These are phyloP conservation scores for Drosophila rubida DNA, from an alignment of 2,888 invertebrate genomes.

Conservation along the genomic window DNA sequence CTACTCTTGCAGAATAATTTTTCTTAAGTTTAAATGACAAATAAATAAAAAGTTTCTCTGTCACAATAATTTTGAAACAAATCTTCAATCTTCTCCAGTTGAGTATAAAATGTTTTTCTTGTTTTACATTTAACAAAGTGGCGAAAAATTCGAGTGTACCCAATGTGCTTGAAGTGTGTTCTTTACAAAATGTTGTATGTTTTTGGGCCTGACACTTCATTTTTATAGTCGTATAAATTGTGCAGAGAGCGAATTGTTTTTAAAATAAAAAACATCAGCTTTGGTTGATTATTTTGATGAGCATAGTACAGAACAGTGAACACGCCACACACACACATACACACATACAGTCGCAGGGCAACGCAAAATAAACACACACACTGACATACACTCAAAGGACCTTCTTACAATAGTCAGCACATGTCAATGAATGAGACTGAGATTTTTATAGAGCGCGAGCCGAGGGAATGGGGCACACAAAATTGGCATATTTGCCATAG, in stretches of 20 bases:
- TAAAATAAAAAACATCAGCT: constrained; percentile 60
- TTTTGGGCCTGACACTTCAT: constrained; percentile 59
- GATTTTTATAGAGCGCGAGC: constrained; percentile 45
- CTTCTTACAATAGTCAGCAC: constrained; percentile 57
- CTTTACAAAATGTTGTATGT: constrained; percentile 40
- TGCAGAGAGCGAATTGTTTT: constrained; percentile 58
- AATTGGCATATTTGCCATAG: constrained; percentile 76
- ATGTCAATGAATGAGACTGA: constrained; percentile 69
- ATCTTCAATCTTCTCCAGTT: no score
- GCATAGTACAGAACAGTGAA: constrained; percentile 65
- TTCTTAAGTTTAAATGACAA: background rate
- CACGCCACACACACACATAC: constrained; percentile 31
- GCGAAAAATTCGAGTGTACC: background rate
- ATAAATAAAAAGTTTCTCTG: no score
- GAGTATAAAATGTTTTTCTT: no score
- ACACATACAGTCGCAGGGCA: background rate
- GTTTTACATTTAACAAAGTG: no score
- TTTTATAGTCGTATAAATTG: constrained; percentile 70
- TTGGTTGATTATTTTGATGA: constrained; percentile 78
- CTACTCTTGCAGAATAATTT: background rate
- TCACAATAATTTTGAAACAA: no score
- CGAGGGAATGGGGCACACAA: constrained; percentile 38
- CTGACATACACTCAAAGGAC: constrained; percentile 10
- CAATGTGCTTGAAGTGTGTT: background rate
- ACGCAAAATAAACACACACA: constrained; percentile 9